A percentile compares a stretch with the other conserved stretches of the same genome.
Evolutionary conservation across 2,113 vertebrate species (phyloP).

Genomic region (Chlorocebus sabaeus): DNA sequence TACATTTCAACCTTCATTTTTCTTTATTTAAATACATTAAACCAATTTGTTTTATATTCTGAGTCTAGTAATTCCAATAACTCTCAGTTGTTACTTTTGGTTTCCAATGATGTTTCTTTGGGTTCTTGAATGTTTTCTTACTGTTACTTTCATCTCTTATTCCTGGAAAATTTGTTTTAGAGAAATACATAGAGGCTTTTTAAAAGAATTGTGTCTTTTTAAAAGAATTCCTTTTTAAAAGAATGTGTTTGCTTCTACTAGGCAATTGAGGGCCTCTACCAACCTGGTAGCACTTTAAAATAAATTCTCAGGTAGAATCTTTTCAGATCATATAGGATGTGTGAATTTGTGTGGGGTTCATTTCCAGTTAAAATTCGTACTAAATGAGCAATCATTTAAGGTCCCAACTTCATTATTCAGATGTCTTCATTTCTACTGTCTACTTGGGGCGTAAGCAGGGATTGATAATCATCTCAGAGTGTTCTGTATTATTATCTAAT

Average conservation of each 20-base stretch:
- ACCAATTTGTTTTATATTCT: not conserved
- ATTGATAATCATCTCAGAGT: not conserved
- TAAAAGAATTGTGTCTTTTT: not conserved
- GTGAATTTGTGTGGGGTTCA: not conserved
- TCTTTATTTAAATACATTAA: not conserved
- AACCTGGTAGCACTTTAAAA: not conserved
- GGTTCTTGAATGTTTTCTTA: not conserved
- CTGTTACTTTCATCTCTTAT: not conserved
- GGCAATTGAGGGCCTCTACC: too few species aligned
- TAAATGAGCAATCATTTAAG: not conserved
- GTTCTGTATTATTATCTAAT: not conserved
- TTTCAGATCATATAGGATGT: not conserved
- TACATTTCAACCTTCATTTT: not conserved
- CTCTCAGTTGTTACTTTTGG: not conserved
- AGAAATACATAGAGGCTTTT: not conserved
- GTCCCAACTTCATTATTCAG: not conserved
- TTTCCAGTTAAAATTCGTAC: not conserved
- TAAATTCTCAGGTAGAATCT: not conserved
- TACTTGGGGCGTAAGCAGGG: too few species aligned
- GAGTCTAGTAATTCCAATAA: not conserved
- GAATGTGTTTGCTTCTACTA: not conserved
- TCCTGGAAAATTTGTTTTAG: not conserved
- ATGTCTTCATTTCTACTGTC: not conserved
- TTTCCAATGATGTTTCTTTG: not conserved
- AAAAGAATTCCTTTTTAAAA: not conserved